These are phyloP conservation scores for Whitmania pigra DNA, from an alignment of 1,140 invertebrate genomes.

Conservation along the genomic window DNA sequence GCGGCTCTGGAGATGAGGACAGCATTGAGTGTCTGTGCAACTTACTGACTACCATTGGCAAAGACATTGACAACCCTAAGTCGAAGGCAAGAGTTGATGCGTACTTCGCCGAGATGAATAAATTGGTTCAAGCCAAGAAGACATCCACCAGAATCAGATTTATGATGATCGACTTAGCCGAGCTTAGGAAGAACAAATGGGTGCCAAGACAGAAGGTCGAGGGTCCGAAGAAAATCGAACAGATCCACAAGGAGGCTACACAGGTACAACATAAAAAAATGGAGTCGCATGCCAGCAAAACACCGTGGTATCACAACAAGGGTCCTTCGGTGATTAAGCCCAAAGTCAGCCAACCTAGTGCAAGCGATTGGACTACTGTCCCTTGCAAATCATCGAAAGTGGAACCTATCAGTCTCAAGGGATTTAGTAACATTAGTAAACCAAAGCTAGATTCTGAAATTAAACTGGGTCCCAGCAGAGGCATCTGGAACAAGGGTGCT, in stretches of 20 bases:
- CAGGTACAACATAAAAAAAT: slow-evolving; percentile 42
- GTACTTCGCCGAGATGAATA: slow-evolving; percentile 7
- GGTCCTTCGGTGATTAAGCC: neutral
- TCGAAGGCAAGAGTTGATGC: neutral
- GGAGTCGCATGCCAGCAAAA: no score
- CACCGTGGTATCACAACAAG: neutral
- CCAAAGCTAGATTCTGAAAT: no score
- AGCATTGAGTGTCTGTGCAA: slow-evolving; percentile 83
- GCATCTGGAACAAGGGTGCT: no score
- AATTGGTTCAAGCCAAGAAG: slow-evolving; percentile 16
- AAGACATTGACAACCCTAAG: slow-evolving; percentile 56
- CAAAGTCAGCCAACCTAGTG: slow-evolving; percentile 32
- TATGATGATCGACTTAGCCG: slow-evolving; percentile 87
- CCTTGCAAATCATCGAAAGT: no score
- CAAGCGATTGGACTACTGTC: no score
- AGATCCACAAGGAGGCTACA: slow-evolving; percentile 76
- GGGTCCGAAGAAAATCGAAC: slow-evolving; percentile 82
- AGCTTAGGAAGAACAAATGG: slow-evolving; percentile 63
- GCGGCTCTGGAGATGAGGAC: slow-evolving; percentile 62
- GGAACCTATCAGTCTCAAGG: no score
- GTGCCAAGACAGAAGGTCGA: slow-evolving; percentile 61
- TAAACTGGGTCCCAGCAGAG: no score
- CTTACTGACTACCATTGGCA: slow-evolving; percentile 75
- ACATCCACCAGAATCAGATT: slow-evolving; percentile 65
- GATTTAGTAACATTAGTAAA: neutral